Evolutionary conservation across 23 tunicate genomes (phyloP).

Genomic region (Aplidium turbinatum): DNA sequence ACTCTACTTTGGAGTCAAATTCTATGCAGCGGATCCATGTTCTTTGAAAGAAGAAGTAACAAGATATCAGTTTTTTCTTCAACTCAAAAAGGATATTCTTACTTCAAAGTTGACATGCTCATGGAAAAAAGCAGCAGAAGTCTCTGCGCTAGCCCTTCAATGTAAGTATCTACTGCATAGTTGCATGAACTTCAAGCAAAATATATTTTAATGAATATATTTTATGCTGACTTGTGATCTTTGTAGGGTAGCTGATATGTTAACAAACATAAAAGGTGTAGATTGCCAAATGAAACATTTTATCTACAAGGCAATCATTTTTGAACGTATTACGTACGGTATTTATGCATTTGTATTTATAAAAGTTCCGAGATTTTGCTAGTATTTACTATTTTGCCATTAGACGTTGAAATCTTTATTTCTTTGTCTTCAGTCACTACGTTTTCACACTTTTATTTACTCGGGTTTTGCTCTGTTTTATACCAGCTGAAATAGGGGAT

Average conservation of each 20-base stretch:
- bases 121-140: slow-evolving; percentile 64
- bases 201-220: background rate
- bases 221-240: background rate
- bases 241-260: too few relatives aligned
- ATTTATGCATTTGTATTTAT: too few relatives aligned
- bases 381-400: too few relatives aligned
- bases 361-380: too few relatives aligned
- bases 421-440: too few relatives aligned
- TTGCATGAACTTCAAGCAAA: background rate
- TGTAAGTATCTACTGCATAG: slow-evolving; percentile 34
- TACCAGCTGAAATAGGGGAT: slow-evolving; percentile 87
- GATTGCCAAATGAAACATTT: too few relatives aligned
- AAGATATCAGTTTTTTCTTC: slow-evolving; percentile 83
- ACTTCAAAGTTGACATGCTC: slow-evolving; percentile 54
- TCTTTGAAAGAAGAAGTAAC: slow-evolving; percentile 83
- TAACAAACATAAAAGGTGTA: too few relatives aligned
- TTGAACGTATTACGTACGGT: too few relatives aligned
- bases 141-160: slow-evolving; percentile 81
- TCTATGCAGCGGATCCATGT: slow-evolving; percentile 81
- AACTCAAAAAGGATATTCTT: slow-evolving; percentile 71
- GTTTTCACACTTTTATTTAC: too few relatives aligned
- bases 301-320: too few relatives aligned
- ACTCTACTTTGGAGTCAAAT: slow-evolving; percentile 79
- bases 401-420: too few relatives aligned
- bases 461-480: background rate